Conservation (phyloP, 1,140 invertebrate species). For the Eriocheir sinensis region DNA sequence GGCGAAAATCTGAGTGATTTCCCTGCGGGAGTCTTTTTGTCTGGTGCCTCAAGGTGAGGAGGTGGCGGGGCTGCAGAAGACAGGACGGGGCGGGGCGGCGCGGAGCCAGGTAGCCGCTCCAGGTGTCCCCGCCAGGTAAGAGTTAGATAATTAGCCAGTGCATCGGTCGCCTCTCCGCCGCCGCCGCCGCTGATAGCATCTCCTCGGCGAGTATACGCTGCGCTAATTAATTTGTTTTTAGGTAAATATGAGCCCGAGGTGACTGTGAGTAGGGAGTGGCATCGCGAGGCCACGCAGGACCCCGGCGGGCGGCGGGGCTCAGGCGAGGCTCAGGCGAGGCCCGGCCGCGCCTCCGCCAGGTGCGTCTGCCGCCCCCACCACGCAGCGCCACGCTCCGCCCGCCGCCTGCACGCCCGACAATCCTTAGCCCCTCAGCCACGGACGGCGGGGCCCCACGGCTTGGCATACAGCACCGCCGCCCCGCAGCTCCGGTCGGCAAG, state of each 20-base stretch:
- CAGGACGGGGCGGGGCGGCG: not conserved
- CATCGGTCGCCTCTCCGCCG: not conserved
- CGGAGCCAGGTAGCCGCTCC: not conserved
- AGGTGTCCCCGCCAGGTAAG: conserved; percentile 11
- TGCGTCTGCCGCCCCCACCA: not conserved
- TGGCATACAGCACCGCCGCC: not conserved
- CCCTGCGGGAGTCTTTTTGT: not conserved
- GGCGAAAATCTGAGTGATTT: conserved; percentile 17
- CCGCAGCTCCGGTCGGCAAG: not conserved
- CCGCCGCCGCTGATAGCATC: conserved; percentile 51
- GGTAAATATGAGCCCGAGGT: not conserved
- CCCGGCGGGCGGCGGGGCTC: not conserved
- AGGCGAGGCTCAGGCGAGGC: not conserved
- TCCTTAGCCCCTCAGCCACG: not conserved
- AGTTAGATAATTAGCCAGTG: conserved; percentile 23
- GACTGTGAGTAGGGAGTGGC: not conserved
- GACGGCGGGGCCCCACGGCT: not conserved
- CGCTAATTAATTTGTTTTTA: conserved; percentile 41
- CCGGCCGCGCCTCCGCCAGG: not conserved
- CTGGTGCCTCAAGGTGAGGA: not conserved
- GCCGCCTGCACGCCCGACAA: not conserved
- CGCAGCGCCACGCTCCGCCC: not conserved
- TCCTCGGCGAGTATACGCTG: not conserved
- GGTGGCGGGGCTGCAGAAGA: not conserved
- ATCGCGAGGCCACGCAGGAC: not conserved